A percentile compares a stretch with the other conserved stretches of the same genome.
These are phyloP conservation scores for Plutomurus gul DNA, from an alignment of 1,140 invertebrate species.

Conservation along the genomic window DNA sequence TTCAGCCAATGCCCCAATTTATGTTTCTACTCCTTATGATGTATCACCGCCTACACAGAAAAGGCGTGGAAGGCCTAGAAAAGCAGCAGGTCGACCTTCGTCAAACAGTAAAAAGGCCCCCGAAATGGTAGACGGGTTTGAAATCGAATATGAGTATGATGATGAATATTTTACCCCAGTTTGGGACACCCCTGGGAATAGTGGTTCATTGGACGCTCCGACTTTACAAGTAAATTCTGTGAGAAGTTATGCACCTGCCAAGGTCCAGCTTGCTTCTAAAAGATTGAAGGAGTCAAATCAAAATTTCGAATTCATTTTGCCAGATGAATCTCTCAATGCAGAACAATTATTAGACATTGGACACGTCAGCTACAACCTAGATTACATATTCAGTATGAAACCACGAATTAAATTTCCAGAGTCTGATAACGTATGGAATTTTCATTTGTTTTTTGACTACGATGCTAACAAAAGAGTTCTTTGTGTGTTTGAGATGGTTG, in stretches of 20 bases:
- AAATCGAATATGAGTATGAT: constrained; percentile 26
- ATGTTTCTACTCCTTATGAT: background rate
- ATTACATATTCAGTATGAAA: constrained; percentile 36
- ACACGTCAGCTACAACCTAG: background rate
- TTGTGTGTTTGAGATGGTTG: constrained; percentile 18
- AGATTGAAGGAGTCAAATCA: background rate
- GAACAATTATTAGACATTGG: background rate
- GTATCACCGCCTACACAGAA: background rate
- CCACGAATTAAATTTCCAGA: constrained; percentile 6
- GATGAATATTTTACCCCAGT: background rate
- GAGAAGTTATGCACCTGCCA: background rate
- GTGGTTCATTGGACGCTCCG: background rate
- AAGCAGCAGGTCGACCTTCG: background rate
- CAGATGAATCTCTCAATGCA: background rate
- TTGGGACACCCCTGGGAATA: background rate
- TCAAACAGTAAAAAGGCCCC: background rate
- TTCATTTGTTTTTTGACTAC: constrained; percentile 32
- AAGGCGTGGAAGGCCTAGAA: background rate
- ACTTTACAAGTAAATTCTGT: background rate
- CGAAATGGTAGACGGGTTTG: constrained; percentile 31
- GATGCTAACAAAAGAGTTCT: background rate
- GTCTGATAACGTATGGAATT: constrained; percentile 18
- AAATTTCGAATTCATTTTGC: background rate
- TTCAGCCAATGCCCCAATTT: background rate
- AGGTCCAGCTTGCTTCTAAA: background rate